Percentiles rank a stretch among this genome's conserved stretches.
These are phyloP conservation scores for Carettochelys insculpta DNA, from an alignment of 2,113 vertebrate species.

Conservation along the genomic window DNA sequence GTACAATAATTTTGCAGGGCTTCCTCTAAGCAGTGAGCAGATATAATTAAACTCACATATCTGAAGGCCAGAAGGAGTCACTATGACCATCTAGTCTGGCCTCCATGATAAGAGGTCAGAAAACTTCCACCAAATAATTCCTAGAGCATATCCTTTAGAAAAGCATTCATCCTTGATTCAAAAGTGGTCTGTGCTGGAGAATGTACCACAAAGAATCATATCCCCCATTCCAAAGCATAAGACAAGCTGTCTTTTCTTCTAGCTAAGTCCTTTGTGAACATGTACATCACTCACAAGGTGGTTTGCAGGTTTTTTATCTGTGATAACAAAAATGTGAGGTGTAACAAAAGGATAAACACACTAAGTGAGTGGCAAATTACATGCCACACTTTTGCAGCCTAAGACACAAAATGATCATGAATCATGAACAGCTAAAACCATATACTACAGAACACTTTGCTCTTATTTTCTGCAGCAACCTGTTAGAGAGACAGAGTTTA, in stretches of 20 bases:
- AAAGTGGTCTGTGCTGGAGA: neutral
- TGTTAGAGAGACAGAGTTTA: neutral
- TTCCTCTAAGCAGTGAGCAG: neutral
- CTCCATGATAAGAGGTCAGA: no score
- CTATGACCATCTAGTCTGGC: no score
- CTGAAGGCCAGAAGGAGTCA: no score
- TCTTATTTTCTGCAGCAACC: neutral
- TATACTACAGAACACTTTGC: neutral
- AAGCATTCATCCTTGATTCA: no score
- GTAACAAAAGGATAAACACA: neutral
- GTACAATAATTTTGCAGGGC: neutral
- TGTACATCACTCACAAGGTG: neutral
- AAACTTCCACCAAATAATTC: no score
- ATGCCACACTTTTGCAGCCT: neutral
- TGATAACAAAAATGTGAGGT: neutral
- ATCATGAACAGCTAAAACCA: neutral
- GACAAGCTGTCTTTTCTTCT: neutral
- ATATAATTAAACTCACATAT: neutral
- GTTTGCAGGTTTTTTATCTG: slow-evolving; percentile 3
- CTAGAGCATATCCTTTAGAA: no score
- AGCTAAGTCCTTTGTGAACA: neutral
- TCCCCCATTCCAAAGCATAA: neutral
- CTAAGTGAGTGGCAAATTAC: neutral
- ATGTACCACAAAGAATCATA: neutral
- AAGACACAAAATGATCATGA: slow-evolving; percentile 18